Base-by-base conservation (phyloP, 2,888 invertebrate genomes). In the Zaprionus lineosus region DNA sequence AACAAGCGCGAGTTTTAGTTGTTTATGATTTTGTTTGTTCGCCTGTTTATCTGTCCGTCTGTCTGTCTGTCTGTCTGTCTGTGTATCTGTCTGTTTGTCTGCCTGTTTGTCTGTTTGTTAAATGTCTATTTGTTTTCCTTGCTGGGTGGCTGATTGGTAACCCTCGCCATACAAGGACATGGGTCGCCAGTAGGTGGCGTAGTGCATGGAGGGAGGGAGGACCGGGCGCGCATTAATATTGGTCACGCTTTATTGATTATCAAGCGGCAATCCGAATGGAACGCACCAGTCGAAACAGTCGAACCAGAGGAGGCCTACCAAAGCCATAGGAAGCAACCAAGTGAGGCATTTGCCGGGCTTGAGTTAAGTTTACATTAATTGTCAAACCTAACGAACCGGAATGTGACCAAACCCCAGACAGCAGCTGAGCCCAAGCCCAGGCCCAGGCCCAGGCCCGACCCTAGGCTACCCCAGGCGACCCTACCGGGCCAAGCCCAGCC, bases 301-400 rank as follows among this genome's bases (percentile, higher is more conserved):
- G n/a, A n/a, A n/a, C n/a, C n/a, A n/a, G n/a, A n/a, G n/a, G n/a
- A n/a, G n/a, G n/a, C n/a, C n/a, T n/a, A n/a, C n/a, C n/a, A n/a
- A 29, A 29, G 3, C 31, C 11, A 31, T 14, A 11, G 12, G 11
- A 48, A 29, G 41, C 21, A 64, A 55, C 41, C 39, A 24, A 6
- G 33, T 14, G 11, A 37, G 29, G 40, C 40, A 28, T 4, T 37
- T 11, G 14, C 33, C 36, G 46, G 40, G n/a, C 21, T 21, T 21
- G 15, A 16, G 36, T 33, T 46, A 33, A 41, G 33, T 58, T 34
- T 39, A 29, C 59, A 77, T 78, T 82, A 82, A 78, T 84, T 78
- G 84, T 72, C 69, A 69, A 64, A 75, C 59, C 83, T 72, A 84
- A 82, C 78, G 83, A 84, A 79, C 62, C 78, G 85, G 64, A 82